Percentiles rank a stretch among this genome's conserved stretches.
Conservation (phyloP, 2,113 vertebrate genomes). For the Phyllostomus hastatus region DNA sequence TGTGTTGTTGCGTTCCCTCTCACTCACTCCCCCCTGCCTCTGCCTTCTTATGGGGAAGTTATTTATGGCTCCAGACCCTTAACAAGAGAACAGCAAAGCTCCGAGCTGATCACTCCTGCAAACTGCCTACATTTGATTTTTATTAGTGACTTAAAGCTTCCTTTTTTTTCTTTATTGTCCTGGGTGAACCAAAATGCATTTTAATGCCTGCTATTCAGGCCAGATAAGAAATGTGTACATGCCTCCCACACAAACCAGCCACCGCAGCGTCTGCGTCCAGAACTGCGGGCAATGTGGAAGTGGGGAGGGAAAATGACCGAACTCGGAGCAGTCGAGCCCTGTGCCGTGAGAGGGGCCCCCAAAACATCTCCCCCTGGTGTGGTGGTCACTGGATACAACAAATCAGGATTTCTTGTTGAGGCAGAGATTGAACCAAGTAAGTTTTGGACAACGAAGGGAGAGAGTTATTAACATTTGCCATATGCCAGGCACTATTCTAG, state of each 20-base stretch:
- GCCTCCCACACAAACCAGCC: constrained; percentile 70
- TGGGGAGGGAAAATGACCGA: constrained; percentile 19
- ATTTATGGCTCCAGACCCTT: constrained; percentile 87
- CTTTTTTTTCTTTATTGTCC: constrained; percentile 87
- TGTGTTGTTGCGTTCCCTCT: constrained; percentile 84
- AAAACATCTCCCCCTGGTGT: neutral
- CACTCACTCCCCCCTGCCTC: constrained; percentile 80
- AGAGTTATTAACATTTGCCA: neutral
- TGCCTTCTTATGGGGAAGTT: constrained; percentile 85
- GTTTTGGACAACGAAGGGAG: neutral
- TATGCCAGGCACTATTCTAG: neutral
- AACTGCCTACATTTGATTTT: constrained; percentile 89
- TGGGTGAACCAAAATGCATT: constrained; percentile 82
- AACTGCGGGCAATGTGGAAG: neutral
- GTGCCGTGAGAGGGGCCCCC: neutral
- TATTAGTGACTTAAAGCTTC: constrained; percentile 90
- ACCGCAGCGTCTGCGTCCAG: neutral
- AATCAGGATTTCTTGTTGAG: neutral
- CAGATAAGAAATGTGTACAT: constrained; percentile 75
- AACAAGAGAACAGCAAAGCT: constrained; percentile 86
- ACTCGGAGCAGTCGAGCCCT: neutral
- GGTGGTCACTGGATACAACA: neutral
- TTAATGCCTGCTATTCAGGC: constrained; percentile 81
- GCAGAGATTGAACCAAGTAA: neutral
- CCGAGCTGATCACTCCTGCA: constrained; percentile 84